Conservation (phyloP, 2,113 vertebrate genomes). For the Dinomys branickii region DNA sequence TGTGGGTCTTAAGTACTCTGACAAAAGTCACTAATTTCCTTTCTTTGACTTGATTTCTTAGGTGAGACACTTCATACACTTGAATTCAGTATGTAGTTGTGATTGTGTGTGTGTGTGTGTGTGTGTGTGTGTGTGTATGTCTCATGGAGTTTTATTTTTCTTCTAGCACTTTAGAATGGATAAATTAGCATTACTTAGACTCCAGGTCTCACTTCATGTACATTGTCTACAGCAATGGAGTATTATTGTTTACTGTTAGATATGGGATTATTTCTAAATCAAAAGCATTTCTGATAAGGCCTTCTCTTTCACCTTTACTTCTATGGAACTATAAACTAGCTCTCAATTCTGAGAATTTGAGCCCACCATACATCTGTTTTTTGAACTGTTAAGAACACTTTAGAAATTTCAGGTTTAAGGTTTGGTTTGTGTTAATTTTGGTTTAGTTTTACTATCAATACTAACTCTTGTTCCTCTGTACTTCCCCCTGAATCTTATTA, state of each 20-base stretch:
- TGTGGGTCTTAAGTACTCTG: background rate
- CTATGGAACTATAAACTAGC: background rate
- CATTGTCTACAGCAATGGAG: background rate
- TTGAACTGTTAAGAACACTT: conserved; percentile 10
- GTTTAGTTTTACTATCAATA: background rate
- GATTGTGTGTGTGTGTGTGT: background rate
- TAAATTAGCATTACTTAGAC: background rate
- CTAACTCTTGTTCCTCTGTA: background rate
- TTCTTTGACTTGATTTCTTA: background rate
- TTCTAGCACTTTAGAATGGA: background rate
- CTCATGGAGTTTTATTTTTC: background rate
- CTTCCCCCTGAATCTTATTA: background rate
- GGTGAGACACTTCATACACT: background rate
- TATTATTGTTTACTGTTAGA: background rate
- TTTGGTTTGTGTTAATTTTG: background rate
- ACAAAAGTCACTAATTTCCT: background rate
- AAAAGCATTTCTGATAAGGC: background rate
- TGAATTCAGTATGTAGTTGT: background rate
- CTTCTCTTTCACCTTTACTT: conserved; percentile 55
- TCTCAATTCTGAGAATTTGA: conserved; percentile 66
- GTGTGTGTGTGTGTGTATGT: background rate
- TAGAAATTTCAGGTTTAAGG: background rate
- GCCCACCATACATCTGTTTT: background rate
- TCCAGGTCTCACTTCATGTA: background rate
- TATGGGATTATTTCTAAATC: background rate